Evolutionary conservation across 1,140 invertebrate species (phyloP).

Genomic region (Conopomorpha cramerella): DNA sequence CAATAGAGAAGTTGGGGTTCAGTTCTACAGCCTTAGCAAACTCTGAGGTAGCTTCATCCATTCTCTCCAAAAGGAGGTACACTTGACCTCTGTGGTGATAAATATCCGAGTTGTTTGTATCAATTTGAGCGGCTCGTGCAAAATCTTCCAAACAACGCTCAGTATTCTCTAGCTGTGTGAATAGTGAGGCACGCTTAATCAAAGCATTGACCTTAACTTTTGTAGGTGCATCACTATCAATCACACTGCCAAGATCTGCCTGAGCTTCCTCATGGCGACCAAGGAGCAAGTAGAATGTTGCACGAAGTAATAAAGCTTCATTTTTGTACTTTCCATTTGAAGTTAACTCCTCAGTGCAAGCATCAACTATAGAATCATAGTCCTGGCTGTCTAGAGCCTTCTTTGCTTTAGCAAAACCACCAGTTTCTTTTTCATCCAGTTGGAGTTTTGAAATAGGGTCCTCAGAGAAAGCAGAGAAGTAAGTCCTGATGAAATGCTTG

Average conservation of each 20-base stretch:
- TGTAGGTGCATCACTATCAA: conserved; percentile 60
- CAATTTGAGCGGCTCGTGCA: conserved; percentile 71
- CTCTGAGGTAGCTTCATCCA: conserved; percentile 78
- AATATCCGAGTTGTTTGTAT: conserved; percentile 82
- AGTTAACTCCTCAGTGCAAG: conserved; percentile 82
- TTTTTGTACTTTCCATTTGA: conserved; percentile 49
- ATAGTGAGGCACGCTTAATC: conserved; percentile 85
- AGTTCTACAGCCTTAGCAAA: conserved; percentile 82
- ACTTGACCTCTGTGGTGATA: conserved; percentile 79
- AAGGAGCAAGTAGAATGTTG: conserved; percentile 80
- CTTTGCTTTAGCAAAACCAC: conserved; percentile 70
- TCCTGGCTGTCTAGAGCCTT: conserved; percentile 69
- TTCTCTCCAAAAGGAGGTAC: conserved; percentile 78
- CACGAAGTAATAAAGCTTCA: conserved; percentile 78
- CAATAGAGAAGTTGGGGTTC: conserved; percentile 82
- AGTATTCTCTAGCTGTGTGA: conserved; percentile 77
- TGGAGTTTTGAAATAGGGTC: conserved; percentile 69
- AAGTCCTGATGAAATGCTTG: conserved; percentile 81
- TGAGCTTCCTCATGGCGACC: conserved; percentile 74
- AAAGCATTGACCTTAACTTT: conserved; percentile 82
- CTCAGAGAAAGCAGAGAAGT: conserved; percentile 82
- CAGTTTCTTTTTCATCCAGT: conserved; percentile 31
- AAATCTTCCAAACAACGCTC: conserved; percentile 80
- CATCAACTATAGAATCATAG: conserved; percentile 78
- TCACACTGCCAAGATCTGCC: conserved; percentile 71